phyloP scores from a whole-genome alignment of 2,797 vertebrate species.

The Falco rusticolus region DNA sequence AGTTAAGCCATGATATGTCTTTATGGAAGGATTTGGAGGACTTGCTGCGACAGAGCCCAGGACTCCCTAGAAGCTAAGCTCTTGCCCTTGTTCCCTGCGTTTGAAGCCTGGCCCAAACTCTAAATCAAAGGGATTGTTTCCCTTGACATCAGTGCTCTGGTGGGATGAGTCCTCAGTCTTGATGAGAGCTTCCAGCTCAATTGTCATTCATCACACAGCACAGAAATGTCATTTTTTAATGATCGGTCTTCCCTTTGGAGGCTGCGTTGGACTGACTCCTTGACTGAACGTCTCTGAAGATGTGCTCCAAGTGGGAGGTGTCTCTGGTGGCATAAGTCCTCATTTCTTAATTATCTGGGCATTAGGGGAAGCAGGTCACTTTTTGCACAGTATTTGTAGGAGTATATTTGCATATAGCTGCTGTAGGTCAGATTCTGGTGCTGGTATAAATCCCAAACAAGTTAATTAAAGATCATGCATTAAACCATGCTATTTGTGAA shows the following conservation, averaged over 20 bases:
- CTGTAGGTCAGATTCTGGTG: background rate
- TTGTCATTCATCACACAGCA: background rate
- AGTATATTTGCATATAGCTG: background rate
- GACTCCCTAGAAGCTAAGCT: background rate
- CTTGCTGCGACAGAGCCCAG: background rate
- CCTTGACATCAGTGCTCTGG: background rate
- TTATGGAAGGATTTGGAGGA: background rate
- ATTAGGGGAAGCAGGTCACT: constrained; percentile 5
- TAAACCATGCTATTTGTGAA: background rate
- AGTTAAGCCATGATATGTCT: background rate
- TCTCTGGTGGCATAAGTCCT: background rate
- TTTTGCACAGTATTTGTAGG: background rate
- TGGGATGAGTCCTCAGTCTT: background rate
- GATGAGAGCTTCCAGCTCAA: background rate
- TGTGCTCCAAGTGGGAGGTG: background rate
- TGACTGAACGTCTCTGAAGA: background rate
- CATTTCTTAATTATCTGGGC: constrained; percentile 33
- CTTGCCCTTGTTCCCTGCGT: fast-evolving
- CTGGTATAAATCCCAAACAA: background rate
- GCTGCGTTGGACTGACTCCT: background rate
- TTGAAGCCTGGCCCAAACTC: background rate
- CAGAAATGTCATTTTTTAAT: constrained; percentile 24
- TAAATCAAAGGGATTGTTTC: background rate
- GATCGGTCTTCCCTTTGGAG: background rate
- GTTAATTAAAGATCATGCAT: background rate